phyloP scores from a whole-genome alignment of 1,140 invertebrate genomes.

The Fragariocoptes setiger region DNA sequence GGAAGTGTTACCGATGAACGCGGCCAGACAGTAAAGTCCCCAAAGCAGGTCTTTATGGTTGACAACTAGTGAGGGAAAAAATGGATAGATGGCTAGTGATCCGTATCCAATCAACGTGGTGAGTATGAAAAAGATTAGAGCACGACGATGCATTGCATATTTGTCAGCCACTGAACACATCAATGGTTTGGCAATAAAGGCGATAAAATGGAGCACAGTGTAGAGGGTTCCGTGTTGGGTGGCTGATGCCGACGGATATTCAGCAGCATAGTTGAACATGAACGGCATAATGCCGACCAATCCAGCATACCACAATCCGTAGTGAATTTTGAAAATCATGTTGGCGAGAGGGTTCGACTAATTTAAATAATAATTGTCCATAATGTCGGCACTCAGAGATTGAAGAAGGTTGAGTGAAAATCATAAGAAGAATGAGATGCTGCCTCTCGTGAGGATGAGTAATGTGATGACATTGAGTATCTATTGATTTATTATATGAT shows the following conservation, averaged over 20 bases:
- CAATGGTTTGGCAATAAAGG: constrained; percentile 14
- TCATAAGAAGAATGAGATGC: too few species aligned
- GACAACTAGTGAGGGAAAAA: neutral
- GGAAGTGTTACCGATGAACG: constrained; percentile 6
- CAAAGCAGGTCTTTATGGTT: constrained; percentile 1
- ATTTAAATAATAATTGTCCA: too few species aligned
- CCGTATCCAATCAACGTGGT: constrained; percentile 9
- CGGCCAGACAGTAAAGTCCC: constrained; percentile 1
- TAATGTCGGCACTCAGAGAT: too few species aligned
- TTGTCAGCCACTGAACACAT: constrained; percentile 16
- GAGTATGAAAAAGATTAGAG: constrained; percentile 10
- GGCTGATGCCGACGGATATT: constrained; percentile 14
- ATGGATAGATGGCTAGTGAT: constrained; percentile 2
- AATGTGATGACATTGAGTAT: too few species aligned
- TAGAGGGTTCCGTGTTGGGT: constrained; percentile 15
- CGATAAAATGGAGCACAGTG: constrained; percentile 15
- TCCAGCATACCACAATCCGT: constrained; percentile 7
- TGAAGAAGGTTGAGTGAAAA: too few species aligned
- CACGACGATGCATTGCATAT: constrained; percentile 12
- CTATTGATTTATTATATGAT: too few species aligned
- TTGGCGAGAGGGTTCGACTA: too few species aligned
- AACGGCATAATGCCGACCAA: constrained; percentile 17
- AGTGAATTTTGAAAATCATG: constrained; percentile 5
- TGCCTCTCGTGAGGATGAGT: too few species aligned
- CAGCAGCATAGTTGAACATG: constrained; percentile 15